Evolutionary conservation across 2,113 vertebrate genomes (phyloP), one percentile per base, ranked within the genome.

Genomic region (Elephas maximus): DNA sequence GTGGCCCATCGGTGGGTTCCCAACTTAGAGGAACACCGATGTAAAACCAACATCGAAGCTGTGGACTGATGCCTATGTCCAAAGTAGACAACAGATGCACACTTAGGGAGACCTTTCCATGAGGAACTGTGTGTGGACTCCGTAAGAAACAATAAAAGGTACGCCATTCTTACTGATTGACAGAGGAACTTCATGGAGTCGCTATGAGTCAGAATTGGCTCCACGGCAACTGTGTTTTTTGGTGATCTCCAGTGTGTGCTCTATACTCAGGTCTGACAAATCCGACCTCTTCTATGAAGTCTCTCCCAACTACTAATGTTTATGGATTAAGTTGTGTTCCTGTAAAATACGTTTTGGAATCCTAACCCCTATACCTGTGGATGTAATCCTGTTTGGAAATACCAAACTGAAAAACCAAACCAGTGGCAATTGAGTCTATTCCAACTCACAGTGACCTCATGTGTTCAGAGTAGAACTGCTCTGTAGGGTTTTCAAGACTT

Each of bases 101-200:
- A 23, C 9, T 21, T 1, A 30, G 79, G 67, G n/a, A 63, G 62
- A 30, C 33, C 57, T 21, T 63, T 30, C 44, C 23, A 5, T 0
- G 4, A 44, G 45, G 28, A 24, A 37, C 63, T 37, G 4, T 2
- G 15, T 17, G 71, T 69, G 30, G 57, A 69, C 21, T n/a, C 5
- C 0, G 0, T 57, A 41, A 57, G 67, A 45, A 73, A 48, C 15
- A 26, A 8, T 14, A 71, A 57, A 63, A 82, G 33, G 2, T 0
- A 3, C 0, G 53, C 20, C 10, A 4, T 15, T 73, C 8, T 53
- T 41, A 20, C 41, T 2, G 10, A 23, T 2, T 26, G 15, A 10
- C 3, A 14, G 33, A 17, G 9, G 51, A 33, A 51, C 4, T 28
- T 95, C 89, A 63, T 12, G 67, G 33, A 48, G 33, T 33, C 12